Evolutionary conservation across 2,888 invertebrate genomes (phyloP), one percentile per base, ranked within the genome.

Genomic region (Cheilosia vernalis): DNA sequence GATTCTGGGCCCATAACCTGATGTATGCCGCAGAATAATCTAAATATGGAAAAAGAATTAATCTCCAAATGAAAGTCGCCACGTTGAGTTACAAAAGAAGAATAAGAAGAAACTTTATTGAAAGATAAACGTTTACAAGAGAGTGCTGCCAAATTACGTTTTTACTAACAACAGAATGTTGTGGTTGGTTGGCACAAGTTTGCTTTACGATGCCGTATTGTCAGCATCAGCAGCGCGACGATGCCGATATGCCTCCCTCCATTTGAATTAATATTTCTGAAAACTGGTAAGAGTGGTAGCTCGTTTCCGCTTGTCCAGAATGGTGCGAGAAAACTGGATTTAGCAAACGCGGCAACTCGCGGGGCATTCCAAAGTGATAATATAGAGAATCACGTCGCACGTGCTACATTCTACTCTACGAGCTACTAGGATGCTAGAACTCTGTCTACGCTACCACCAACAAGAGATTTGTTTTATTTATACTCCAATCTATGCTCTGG

Each of bases 281-380:
- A 61, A 58, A 64, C 33, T 72, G 63, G 55, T 56, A 77, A 72
- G 58, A 70, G 60, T 21, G 5, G 51, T 13, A 24, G 27, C 21
- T 49, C 4, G 49, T 49, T 13, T 19, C 19, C 19, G 64, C 64
- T 70, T 64, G 27, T 37, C 49, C 40, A 13, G 47, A 49, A 51
- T 40, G 17, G 30, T 72, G 27, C 40, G 40, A 42, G 60, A 49
- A 47, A 60, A 60, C 60, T 67, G 66, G 60, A 40, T 55, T 49
- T 51, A 78, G 77, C 67, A 63, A 63, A 83, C 78, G 83, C 83
- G 73, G 73, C 67, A 73, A 78, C 72, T 67, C 72, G 67, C 78
- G 15, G 17, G 49, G 19, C 78, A 73, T 78, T 78, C 30, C 60
- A 58, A 67, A 47, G 6, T 47, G 13, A 21, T 51, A 19, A 33